Percentiles rank a stretch among this genome's conserved stretches.
Evolutionary conservation across 2,113 vertebrate species (phyloP).

Genomic region (Rattus norvegicus): DNA sequence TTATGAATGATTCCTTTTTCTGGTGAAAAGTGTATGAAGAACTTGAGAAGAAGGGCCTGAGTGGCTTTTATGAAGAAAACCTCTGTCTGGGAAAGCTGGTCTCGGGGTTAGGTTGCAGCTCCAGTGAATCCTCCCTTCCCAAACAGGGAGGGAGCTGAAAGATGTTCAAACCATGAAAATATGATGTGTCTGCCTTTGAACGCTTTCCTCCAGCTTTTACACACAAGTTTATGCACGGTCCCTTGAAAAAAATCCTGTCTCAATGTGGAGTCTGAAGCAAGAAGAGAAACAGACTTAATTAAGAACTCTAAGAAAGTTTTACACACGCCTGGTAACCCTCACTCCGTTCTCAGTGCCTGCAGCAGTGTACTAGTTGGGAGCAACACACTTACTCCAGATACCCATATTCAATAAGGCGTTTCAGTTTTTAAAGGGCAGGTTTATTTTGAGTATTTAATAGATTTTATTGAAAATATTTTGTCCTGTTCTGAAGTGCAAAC

Average conservation of each 20-base stretch:
- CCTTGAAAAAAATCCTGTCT: not conserved
- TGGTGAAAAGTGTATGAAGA: slow-evolving; percentile 87
- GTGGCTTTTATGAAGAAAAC: slow-evolving; percentile 88
- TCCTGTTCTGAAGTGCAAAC: slow-evolving; percentile 21
- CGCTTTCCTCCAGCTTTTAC: slow-evolving; percentile 54
- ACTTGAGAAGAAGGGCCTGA: slow-evolving; percentile 89
- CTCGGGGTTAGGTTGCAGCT: slow-evolving; percentile 84
- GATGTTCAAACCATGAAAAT: slow-evolving; percentile 78
- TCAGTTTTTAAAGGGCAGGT: not conserved
- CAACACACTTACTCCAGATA: not conserved
- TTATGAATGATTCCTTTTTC: slow-evolving; percentile 91
- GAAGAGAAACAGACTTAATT: slow-evolving; percentile 34
- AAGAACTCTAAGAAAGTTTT: not conserved
- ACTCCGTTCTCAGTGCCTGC: not conserved
- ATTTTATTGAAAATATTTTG: not conserved
- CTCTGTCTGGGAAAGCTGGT: slow-evolving; percentile 86
- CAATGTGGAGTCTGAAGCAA: not conserved
- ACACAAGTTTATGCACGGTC: slow-evolving; percentile 7
- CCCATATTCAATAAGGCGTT: not conserved
- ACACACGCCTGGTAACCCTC: not conserved
- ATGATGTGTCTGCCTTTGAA: slow-evolving; percentile 73
- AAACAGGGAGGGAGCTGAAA: slow-evolving; percentile 85
- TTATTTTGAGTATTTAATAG: not conserved
- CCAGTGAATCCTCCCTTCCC: slow-evolving; percentile 77
- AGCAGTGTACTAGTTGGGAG: not conserved